phyloP scores from a whole-genome alignment of 2,888 invertebrate genomes.

The Endomychus coccineus region DNA sequence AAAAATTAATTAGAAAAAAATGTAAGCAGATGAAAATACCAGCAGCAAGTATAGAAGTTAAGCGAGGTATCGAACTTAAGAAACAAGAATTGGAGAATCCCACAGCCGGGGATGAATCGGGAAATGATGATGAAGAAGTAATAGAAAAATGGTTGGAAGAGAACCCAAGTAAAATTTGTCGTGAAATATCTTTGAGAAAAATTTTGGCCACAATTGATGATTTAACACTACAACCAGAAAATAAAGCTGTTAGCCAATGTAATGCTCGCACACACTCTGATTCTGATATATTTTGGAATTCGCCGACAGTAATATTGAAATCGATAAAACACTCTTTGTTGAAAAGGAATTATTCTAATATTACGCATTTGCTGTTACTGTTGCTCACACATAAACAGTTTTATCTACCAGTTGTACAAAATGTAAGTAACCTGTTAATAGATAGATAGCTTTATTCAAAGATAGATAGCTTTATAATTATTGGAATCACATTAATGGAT shows the following conservation, averaged over 20 bases:
- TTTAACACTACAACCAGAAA: slow-evolving; percentile 7
- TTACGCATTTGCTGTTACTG: slow-evolving; percentile 21
- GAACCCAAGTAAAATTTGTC: background rate
- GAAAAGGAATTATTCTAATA: slow-evolving; percentile 23
- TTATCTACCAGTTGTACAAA: slow-evolving; percentile 11
- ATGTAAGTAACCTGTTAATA: slow-evolving; percentile 11
- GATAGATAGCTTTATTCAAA: no score
- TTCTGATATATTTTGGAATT: slow-evolving; percentile 13
- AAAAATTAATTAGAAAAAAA: slow-evolving; percentile 1
- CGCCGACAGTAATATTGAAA: slow-evolving; percentile 20
- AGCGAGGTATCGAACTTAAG: background rate
- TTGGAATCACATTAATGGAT: background rate
- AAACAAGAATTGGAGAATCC: background rate
- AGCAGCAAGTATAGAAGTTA: background rate
- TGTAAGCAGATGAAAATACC: background rate
- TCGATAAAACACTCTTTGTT: slow-evolving; percentile 22
- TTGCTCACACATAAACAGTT: slow-evolving; percentile 16
- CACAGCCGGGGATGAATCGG: background rate
- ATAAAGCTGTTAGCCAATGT: slow-evolving; percentile 3
- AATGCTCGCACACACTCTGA: slow-evolving; percentile 4
- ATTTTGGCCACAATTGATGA: slow-evolving; percentile 13
- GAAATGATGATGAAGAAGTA: background rate
- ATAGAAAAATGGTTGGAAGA: background rate
- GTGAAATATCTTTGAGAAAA: slow-evolving; percentile 5
- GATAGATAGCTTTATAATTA: no score